phyloP scores from a whole-genome alignment of 2,888 invertebrate species.

The Hylaea fasciaria region DNA sequence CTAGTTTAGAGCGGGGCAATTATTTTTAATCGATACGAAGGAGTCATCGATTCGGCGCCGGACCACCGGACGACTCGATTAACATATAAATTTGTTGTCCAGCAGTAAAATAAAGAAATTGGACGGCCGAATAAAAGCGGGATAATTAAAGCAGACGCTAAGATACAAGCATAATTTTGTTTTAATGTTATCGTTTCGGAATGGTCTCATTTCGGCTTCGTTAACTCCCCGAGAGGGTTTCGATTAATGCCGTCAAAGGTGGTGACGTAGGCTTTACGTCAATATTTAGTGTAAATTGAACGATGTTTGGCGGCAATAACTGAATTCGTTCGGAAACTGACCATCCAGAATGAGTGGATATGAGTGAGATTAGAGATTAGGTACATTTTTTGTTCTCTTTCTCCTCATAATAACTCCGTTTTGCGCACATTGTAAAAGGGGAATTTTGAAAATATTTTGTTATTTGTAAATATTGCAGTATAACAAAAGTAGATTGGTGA shows the following conservation, averaged over 20 bases:
- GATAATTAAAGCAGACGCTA: conserved; percentile 73
- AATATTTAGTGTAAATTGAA: conserved; percentile 17
- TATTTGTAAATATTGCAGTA: too few relatives aligned
- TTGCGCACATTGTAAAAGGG: too few relatives aligned
- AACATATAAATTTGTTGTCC: conserved; percentile 82
- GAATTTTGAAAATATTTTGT: too few relatives aligned
- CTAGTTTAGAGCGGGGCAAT: conserved; percentile 54
- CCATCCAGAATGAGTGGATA: too few relatives aligned
- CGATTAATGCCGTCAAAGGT: conserved; percentile 19
- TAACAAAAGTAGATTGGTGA: too few relatives aligned
- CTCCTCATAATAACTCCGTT: too few relatives aligned
- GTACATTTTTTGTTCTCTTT: too few relatives aligned
- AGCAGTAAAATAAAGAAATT: conserved; percentile 83
- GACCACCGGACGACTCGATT: conserved; percentile 79
- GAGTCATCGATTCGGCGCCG: conserved; percentile 56
- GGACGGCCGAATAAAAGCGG: conserved; percentile 63
- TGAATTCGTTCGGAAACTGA: too few relatives aligned
- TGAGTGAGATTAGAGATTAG: too few relatives aligned
- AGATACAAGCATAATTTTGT: conserved; percentile 73
- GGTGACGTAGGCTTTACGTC: conserved; percentile 18
- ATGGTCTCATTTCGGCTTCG: conserved; percentile 38
- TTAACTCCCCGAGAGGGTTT: conserved; percentile 26
- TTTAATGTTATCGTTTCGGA: conserved; percentile 63
- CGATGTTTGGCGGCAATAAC: conserved; percentile 7
- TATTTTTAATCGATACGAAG: conserved; percentile 63